Evolutionary conservation across 1,140 invertebrate species (phyloP).

Genomic region (Drosophila subobscura): DNA sequence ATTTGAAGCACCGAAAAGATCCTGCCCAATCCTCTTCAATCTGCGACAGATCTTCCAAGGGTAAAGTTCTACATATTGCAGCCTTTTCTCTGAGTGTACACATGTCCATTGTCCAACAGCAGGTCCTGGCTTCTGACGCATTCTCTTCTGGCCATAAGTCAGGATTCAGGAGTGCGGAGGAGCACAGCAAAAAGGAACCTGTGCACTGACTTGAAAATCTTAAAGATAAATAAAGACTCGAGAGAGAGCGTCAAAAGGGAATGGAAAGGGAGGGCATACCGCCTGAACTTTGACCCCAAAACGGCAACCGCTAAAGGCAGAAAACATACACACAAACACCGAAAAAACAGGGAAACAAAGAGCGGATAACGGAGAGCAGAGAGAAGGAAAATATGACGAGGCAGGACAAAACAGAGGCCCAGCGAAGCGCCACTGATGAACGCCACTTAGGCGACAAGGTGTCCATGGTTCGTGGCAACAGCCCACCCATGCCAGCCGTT

Average conservation of each 20-base stretch:
- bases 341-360: background rate
- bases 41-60: background rate
- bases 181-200: constrained; percentile 41
- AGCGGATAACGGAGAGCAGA: constrained; percentile 15
- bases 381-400: constrained; percentile 43
- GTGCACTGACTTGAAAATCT: constrained; percentile 77
- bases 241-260: constrained; percentile 15
- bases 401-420: constrained; percentile 44
- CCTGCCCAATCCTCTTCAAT: no score
- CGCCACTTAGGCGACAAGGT: constrained; percentile 74
- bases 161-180: constrained; percentile 29
- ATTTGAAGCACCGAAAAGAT: no score
- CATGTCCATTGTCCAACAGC: constrained; percentile 22
- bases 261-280: background rate
- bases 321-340: constrained; percentile 33
- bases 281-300: constrained; percentile 78
- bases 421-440: constrained; percentile 78
- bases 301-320: constrained; percentile 51
- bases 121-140: constrained; percentile 64
- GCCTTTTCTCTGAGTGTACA: constrained; percentile 21
- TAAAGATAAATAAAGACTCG: constrained; percentile 83
- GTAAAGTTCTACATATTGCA: constrained; percentile 1
- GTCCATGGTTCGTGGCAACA: constrained; percentile 38
- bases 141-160: constrained; percentile 73
- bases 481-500: background rate